Evolutionary conservation across 64 coral and sea anemone genomes (phyloP), one percentile per base, ranked within the genome.

Genomic region (Pachyseris speciosa): DNA sequence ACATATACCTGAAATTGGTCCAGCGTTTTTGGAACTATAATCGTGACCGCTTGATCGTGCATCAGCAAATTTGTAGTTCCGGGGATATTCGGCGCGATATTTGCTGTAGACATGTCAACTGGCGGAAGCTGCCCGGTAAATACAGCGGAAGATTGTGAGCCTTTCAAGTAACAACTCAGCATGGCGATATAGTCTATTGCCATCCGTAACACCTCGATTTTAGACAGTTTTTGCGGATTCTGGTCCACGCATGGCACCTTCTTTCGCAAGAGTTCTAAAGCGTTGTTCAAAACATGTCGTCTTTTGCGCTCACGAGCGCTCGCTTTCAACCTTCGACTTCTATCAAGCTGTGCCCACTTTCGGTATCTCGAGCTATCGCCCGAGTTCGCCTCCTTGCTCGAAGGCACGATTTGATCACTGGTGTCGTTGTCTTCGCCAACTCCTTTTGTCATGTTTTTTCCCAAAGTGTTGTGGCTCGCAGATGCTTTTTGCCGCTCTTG

Each of bases 141-240:
- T 12, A 63, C 63, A 1, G 76, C 84, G 15, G 91, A 32, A 10
- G 94, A 15, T 50, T 95, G 78, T 0, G 93, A 84, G 39, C 80
- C 95, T 43, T 99, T 92, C 1, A 99, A 59, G 25, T 95, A 99
- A 16, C 94, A 92, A 33, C 97, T 99, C 2, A 99, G 58, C 83
- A 95, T 95, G 33, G 97, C 90, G 24, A 99, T 99, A 68, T 99
- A 99, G 53, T 93, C 94, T 40, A 99, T 99, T 17, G 97, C 97
- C 44, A 95, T 67, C 7, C 97, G 72, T 12, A 99, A 33, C 15
- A 99, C 97, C 57, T 99, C 97, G 11, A 99, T 99, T 87, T 99
- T 99, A 39, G 97, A 99, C 20, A 99, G 91, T 95, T 99, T 99
- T 58, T 99, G 97, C 9, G 97, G 94, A 15, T 99, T 95, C 41